Evolutionary conservation across 1,140 invertebrate genomes (phyloP), one percentile per base, ranked within the genome.

Genomic region (Akabosia matsudoensis): DNA sequence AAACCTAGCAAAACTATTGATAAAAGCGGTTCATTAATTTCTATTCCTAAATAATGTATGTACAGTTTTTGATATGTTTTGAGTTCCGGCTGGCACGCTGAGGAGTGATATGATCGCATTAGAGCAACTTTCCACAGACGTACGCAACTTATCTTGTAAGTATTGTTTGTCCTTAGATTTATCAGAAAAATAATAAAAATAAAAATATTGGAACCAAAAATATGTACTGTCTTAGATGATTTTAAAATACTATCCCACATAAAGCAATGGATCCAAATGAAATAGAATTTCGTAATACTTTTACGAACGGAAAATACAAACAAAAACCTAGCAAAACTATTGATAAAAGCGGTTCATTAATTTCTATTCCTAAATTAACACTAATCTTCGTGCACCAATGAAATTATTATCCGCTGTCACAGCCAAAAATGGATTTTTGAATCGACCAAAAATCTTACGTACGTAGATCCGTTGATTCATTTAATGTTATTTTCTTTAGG

Each of bases 41-140:
- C 7, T 45, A 45, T 45, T 45, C 37, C 37, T 45, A 10, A 45
- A 45, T 45, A 10, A 45, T 30, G 1, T 67, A 67, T 67, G 4
- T 67, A 77, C 74, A 74, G 72, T 22, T 75, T 78, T 74, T 74
- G 77, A 78, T 78, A 78, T 78, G 77, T 78, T 73, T n/a, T 78
- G 77, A 78, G 77, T 78, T 74, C 74, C 74, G 77, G 77, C 75
- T 78, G 77, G 74, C 73, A 74, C 76, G 14, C 2, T 24, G 24
- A 28, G 70, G 61, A 67, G 33, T 72, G 70, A 72, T 22, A 45
- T 72, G 7, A 2, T 72, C 18, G 14, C 31, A 24, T n/a, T 31
- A 33, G 30, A 24, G 34, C 52, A 33, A 82, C 82, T 74, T 84
- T 83, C 78, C 83, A 83, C 18, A 30, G 61, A 13, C 30, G 61